phyloP scores from a whole-genome alignment of 2,888 invertebrate genomes.

The Trachelus iudaicus region DNA sequence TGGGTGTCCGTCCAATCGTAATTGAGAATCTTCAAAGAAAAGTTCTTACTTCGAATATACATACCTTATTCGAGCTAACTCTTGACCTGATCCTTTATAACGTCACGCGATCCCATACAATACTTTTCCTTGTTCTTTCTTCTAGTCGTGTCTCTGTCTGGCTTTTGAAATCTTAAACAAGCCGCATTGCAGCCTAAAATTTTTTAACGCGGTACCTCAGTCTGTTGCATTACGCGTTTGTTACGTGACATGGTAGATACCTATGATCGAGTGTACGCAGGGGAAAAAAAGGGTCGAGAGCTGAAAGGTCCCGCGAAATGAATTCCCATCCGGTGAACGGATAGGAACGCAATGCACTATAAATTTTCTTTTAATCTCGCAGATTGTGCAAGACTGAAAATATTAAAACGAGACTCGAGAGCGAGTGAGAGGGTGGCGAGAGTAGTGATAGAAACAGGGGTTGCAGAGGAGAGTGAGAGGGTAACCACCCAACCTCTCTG shows the following conservation, averaged over 20 bases:
- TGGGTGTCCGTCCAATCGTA: background rate
- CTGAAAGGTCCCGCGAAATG: slow-evolving; percentile 51
- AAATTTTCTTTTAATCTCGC: slow-evolving; percentile 59
- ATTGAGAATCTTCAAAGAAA: background rate
- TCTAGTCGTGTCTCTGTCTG: background rate
- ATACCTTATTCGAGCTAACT: background rate
- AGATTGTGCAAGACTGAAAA: slow-evolving; percentile 48
- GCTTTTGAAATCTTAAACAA: background rate
- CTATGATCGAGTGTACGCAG: background rate
- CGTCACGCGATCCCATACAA: background rate
- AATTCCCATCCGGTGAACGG: slow-evolving; percentile 27
- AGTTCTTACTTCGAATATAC: background rate
- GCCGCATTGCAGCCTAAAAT: background rate
- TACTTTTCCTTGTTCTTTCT: background rate
- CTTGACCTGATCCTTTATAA: background rate
- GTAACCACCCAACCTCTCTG: background rate
- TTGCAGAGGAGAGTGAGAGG: slow-evolving; percentile 2
- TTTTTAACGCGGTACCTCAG: background rate
- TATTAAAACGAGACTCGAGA: slow-evolving; percentile 37
- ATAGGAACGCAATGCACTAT: slow-evolving; percentile 40
- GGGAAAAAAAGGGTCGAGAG: slow-evolving; percentile 34
- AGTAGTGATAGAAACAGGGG: background rate
- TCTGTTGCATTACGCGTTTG: background rate
- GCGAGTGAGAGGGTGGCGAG: background rate
- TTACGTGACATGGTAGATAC: background rate